Evolutionary conservation across 2,113 vertebrate genomes (phyloP), one percentile per base, ranked within the genome.

Genomic region (Cheirogaleus medius): DNA sequence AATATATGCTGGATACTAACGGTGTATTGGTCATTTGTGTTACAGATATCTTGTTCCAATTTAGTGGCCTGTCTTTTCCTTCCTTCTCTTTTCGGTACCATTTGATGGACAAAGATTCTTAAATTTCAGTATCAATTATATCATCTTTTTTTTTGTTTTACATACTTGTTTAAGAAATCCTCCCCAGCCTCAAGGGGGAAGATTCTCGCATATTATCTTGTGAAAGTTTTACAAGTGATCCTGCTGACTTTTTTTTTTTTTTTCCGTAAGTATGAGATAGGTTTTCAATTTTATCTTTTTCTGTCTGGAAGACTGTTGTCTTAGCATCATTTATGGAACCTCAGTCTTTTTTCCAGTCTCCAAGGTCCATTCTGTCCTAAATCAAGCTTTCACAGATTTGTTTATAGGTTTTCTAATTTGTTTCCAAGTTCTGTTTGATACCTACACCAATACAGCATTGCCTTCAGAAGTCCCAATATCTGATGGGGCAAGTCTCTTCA

Each of bases 371-470:
- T 92, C 39, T 87, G 25, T 69, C 42, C 49, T 39, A 71, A 89
- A 39, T 68, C 58, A 80, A 21, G 56, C 47, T 68, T 90, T 32
- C 17, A 39, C 11, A 81, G n/a, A 74, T 63, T 64, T 74, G 73
- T 95, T 89, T 80, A 8, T 94, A 54, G 37, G 8, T 56, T 89
- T 93, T 83, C 39, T 84, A 8, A 81, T 87, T 71, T 78, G 42
- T 92, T 95, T 56, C 42, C n/a, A 89, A 13, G 23, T 84, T 95
- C 69, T 60, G 11, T 80, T 93, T 80, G 37, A 82, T 78, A 71
- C 25, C 20, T 89, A 3, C 0, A 54, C 17, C 12, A 17, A 7
- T 66, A 64, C 11, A 91, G 3, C 47, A 39, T 29, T 73, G 0
- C 54, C 34, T 89, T 66, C 8, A 64, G 73, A 74, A 80, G 42